Conservation (phyloP, 2,888 invertebrate genomes). For the Polyommatus icarus region DNA sequence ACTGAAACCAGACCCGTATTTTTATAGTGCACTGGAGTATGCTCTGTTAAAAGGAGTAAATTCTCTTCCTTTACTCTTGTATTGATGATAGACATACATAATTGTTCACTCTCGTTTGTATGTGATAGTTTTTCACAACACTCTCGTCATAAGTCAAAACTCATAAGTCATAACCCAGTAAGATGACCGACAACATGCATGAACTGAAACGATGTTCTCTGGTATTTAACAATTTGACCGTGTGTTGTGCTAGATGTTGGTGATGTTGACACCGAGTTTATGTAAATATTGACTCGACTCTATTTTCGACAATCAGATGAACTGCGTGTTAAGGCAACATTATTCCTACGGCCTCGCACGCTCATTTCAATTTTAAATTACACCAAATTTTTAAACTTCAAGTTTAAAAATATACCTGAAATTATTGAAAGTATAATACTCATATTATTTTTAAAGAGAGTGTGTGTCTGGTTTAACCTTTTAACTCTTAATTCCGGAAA, state of each 20-base stretch:
- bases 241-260: neutral
- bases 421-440: neutral
- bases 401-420: neutral
- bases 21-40: too few relatives aligned
- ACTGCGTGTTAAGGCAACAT: constrained; percentile 13
- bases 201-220: neutral
- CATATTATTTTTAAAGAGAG: too few relatives aligned
- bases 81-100: too few relatives aligned
- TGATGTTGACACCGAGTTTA: constrained; percentile 3
- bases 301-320: constrained; percentile 20
- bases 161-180: too few relatives aligned
- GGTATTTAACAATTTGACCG: neutral
- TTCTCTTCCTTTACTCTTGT: too few relatives aligned
- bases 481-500: neutral
- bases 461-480: too few relatives aligned
- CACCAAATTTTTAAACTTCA: neutral
- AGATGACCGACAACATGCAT: neutral
- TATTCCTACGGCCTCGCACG: constrained; percentile 5
- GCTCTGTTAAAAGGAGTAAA: too few relatives aligned
- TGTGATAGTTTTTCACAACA: too few relatives aligned
- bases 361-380: constrained; percentile 12
- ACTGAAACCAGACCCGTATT: too few relatives aligned
- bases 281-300: constrained; percentile 26
- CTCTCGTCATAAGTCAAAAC: too few relatives aligned
- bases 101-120: too few relatives aligned